These are phyloP conservation scores for Mustela lutreola DNA, from an alignment of 2,113 vertebrate genomes.

Conservation along the genomic window DNA sequence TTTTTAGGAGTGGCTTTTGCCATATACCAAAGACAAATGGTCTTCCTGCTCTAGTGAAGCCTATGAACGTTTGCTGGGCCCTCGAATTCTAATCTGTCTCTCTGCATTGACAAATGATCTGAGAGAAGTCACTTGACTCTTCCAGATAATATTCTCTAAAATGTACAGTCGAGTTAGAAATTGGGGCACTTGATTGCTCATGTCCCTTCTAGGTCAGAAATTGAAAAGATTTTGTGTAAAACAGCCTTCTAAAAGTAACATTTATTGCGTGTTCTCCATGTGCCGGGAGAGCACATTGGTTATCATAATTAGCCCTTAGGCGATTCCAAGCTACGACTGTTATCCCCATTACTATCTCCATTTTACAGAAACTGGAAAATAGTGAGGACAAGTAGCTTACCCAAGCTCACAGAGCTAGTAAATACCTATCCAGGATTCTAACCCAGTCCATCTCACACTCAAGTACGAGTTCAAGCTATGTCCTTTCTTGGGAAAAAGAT, in stretches of 20 bases:
- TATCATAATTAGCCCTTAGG: not conserved
- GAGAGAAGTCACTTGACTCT: not conserved
- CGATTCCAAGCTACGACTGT: not conserved
- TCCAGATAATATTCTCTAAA: not conserved
- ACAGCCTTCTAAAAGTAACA: not conserved
- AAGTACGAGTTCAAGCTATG: rapidly evolving
- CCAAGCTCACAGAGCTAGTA: not conserved
- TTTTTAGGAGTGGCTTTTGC: not conserved
- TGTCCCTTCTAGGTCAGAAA: not conserved
- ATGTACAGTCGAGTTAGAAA: not conserved
- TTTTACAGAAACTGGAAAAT: not conserved
- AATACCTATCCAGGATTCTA: not conserved
- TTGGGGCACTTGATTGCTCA: not conserved
- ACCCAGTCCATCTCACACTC: no score
- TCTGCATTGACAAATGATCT: not conserved
- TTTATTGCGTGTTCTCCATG: not conserved
- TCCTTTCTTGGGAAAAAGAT: rapidly evolving
- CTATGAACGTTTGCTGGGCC: not conserved
- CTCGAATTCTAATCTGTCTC: not conserved
- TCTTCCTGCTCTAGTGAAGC: not conserved
- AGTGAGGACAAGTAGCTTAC: not conserved
- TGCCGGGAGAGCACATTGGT: not conserved
- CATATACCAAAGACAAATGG: not conserved
- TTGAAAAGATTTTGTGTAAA: not conserved
- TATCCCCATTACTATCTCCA: not conserved